Evolutionary conservation across 2,797 vertebrate genomes (phyloP).

Genomic region (Hippoglossus hippoglossus): DNA sequence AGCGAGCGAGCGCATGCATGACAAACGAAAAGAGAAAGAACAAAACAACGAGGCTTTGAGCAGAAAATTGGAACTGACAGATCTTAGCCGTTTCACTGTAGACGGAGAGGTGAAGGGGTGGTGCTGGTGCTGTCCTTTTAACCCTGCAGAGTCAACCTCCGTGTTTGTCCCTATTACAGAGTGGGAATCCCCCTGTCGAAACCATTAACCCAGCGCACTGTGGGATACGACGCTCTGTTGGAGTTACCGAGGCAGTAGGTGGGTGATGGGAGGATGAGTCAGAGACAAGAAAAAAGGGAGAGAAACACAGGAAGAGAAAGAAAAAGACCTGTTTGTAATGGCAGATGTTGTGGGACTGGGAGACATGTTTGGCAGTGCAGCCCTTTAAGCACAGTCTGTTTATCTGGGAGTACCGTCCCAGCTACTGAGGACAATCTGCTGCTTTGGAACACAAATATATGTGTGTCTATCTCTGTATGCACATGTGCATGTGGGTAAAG

Average conservation of each 20-base stretch:
- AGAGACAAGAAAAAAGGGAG: constrained; percentile 20
- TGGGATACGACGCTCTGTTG: constrained; percentile 40
- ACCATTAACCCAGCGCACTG: constrained; percentile 64
- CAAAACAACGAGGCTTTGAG: constrained; percentile 13
- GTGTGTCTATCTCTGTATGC: constrained; percentile 27
- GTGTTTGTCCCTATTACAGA: constrained; percentile 42
- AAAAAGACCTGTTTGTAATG: constrained; percentile 20
- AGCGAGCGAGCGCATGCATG: constrained; percentile 14
- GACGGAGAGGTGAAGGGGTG: constrained; percentile 50
- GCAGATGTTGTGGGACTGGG: constrained; percentile 52
- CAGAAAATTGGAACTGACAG: constrained; percentile 20
- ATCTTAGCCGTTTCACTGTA: constrained; percentile 35
- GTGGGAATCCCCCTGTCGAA: constrained; percentile 67
- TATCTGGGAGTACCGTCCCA: constrained; percentile 31
- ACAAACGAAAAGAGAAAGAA: constrained; percentile 12
- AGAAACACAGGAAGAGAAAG: constrained; percentile 9
- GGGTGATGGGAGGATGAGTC: constrained; percentile 68
- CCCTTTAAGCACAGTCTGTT: constrained; percentile 43
- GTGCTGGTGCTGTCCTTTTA: constrained; percentile 14
- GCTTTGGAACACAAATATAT: constrained; percentile 22
- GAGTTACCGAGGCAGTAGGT: constrained; percentile 38
- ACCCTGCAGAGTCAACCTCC: constrained; percentile 50
- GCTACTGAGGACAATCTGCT: constrained; percentile 21
- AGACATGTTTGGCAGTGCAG: constrained; percentile 27
- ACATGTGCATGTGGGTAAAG: constrained; percentile 21